phyloP scores from a whole-genome alignment of 2,797 vertebrate species.

The Enteromius anoplus region DNA sequence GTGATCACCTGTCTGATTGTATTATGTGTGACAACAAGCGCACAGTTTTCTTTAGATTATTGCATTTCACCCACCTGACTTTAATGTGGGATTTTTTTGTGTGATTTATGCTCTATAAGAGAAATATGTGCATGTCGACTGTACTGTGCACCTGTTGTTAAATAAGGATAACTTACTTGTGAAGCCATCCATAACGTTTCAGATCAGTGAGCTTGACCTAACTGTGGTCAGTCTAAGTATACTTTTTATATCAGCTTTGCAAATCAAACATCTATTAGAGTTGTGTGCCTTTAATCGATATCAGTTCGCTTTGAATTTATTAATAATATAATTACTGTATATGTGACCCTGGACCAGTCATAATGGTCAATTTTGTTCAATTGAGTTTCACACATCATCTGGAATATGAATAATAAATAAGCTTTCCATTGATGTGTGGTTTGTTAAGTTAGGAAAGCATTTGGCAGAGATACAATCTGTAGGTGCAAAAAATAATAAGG shows the following conservation, averaged over 20 bases:
- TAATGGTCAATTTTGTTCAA: too few species aligned
- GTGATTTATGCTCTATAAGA: background rate
- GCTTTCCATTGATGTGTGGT: too few species aligned
- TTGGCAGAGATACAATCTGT: too few species aligned
- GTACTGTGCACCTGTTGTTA: background rate
- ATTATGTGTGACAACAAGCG: background rate
- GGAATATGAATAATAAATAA: too few species aligned
- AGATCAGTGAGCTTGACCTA: background rate
- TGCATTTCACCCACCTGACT: background rate
- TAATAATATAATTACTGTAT: background rate
- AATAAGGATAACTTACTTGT: background rate
- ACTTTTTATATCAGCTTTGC: background rate
- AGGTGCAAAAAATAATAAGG: too few species aligned
- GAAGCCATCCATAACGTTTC: background rate
- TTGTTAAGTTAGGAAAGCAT: too few species aligned
- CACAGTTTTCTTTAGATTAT: background rate
- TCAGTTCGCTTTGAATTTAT: background rate
- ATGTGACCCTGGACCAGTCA: too few species aligned
- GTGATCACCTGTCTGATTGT: constrained; percentile 10
- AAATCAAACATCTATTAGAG: background rate
- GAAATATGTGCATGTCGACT: background rate
- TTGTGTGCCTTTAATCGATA: background rate
- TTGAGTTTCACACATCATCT: too few species aligned
- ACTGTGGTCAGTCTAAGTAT: background rate
- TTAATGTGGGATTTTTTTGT: background rate